Conservation (phyloP, 37 sponge, comb jelly and placozoan species). For the Spongilla lacustris region DNA sequence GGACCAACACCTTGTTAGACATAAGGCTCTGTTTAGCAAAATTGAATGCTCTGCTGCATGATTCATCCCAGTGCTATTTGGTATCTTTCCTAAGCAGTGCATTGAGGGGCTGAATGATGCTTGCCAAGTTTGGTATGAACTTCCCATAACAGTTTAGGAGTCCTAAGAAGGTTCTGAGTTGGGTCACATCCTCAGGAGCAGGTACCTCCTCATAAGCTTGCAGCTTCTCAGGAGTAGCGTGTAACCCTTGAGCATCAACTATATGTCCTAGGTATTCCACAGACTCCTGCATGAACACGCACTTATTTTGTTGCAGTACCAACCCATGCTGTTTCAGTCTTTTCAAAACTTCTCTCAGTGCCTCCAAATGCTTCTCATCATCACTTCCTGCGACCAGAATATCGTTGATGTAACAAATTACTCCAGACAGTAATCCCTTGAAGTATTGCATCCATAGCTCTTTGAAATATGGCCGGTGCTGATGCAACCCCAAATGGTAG, state of each 20-base stretch:
- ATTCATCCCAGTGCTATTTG: slow-evolving; percentile 8
- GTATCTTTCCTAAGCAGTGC: background rate
- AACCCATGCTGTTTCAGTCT: slow-evolving; percentile 37
- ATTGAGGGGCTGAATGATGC: background rate
- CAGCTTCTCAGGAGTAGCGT: slow-evolving; percentile 4
- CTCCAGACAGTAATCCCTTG: slow-evolving; percentile 2
- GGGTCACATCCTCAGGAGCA: slow-evolving; percentile 21
- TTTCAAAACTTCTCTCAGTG: slow-evolving; percentile 25
- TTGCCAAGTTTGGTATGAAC: slow-evolving; percentile 10
- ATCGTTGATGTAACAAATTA: slow-evolving; percentile 29
- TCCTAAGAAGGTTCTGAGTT: slow-evolving; percentile 25
- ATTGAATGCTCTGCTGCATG: slow-evolving; percentile 5
- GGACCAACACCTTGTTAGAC: slow-evolving; percentile 21
- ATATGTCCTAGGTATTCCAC: slow-evolving; percentile 36
- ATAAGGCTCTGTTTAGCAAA: background rate
- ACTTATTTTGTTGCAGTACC: slow-evolving; percentile 15
- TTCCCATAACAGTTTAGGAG: slow-evolving; percentile 26
- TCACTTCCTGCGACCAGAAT: slow-evolving; percentile 19
- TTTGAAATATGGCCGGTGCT: slow-evolving; percentile 49
- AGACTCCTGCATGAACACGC: slow-evolving; percentile 4
- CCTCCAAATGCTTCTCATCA: slow-evolving; percentile 8
- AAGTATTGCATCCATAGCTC: slow-evolving; percentile 23
- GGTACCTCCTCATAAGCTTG: slow-evolving; percentile 12
- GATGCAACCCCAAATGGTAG: slow-evolving; percentile 54
- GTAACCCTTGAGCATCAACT: slow-evolving; percentile 19